These are phyloP conservation scores for Myotis yumanensis DNA, from an alignment of 2,113 vertebrate genomes.

Conservation along the genomic window DNA sequence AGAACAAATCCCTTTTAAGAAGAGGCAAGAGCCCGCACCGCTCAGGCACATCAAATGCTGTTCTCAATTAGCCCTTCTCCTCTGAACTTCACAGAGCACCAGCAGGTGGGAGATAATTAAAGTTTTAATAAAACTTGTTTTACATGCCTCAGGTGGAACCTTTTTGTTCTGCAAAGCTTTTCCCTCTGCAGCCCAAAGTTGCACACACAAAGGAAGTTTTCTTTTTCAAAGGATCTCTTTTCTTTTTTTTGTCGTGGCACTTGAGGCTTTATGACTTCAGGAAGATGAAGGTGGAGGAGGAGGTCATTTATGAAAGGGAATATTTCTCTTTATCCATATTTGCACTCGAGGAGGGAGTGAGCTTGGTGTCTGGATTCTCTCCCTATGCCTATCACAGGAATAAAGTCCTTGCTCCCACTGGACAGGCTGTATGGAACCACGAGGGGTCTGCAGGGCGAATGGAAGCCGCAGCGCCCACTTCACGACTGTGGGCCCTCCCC, in stretches of 20 bases:
- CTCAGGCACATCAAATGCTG: background rate
- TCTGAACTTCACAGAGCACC: constrained; percentile 26
- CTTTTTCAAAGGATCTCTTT: constrained; percentile 43
- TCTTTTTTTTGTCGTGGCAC: constrained; percentile 65
- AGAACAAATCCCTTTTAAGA: constrained; percentile 63
- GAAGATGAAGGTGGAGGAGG: constrained; percentile 40
- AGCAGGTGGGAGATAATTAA: constrained; percentile 75
- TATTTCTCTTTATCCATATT: constrained; percentile 60
- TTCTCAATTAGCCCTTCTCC: constrained; percentile 52
- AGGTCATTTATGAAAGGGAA: constrained; percentile 67
- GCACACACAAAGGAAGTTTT: constrained; percentile 36
- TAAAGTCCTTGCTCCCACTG: constrained; percentile 43
- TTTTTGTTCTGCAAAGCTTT: constrained; percentile 14
- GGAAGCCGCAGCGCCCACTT: background rate
- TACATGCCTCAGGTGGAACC: constrained; percentile 47
- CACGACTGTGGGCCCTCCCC: background rate
- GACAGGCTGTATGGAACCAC: constrained; percentile 44
- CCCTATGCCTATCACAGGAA: constrained; percentile 72
- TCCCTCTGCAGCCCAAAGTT: constrained; percentile 34
- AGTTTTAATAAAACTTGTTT: constrained; percentile 66
- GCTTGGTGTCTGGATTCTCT: constrained; percentile 74
- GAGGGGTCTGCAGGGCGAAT: background rate
- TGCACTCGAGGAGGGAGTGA: constrained; percentile 70
- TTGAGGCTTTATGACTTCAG: constrained; percentile 63
- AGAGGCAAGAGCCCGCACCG: constrained; percentile 28